These are phyloP conservation scores for Talpa occidentalis DNA, from an alignment of 2,113 vertebrate species.

Conservation along the genomic window DNA sequence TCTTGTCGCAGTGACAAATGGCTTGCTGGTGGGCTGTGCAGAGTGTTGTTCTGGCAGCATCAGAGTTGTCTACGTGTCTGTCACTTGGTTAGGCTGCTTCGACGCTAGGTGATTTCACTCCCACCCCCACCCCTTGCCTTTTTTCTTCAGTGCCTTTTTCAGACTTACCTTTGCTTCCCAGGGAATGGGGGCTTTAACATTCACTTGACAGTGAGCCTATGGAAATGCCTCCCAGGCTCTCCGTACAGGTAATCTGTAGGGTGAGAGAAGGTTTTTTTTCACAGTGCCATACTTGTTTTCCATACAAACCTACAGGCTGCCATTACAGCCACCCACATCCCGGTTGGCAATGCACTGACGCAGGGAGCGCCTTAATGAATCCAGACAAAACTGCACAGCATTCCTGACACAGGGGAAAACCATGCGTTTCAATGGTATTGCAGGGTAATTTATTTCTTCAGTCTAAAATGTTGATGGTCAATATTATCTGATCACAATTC, in stretches of 20 bases:
- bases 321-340: constrained; percentile 89
- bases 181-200: constrained; percentile 75
- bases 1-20: constrained; percentile 88
- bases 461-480: constrained; percentile 72
- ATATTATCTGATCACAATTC: constrained; percentile 54
- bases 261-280: constrained; percentile 84
- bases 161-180: constrained; percentile 84
- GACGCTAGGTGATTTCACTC: constrained; percentile 84
- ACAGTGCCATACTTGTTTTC: constrained; percentile 90
- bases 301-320: constrained; percentile 90
- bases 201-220: constrained; percentile 79
- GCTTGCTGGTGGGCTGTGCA: constrained; percentile 85
- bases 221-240: constrained; percentile 80
- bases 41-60: constrained; percentile 87
- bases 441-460: constrained; percentile 73
- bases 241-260: constrained; percentile 85
- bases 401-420: constrained; percentile 75
- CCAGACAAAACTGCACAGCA: constrained; percentile 81
- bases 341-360: constrained; percentile 85
- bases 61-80: constrained; percentile 88
- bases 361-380: constrained; percentile 87
- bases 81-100: constrained; percentile 86
- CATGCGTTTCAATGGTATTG: constrained; percentile 82
- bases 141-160: constrained; percentile 75
- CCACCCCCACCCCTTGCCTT: constrained; percentile 68